Evolutionary conservation across 2,888 invertebrate genomes (phyloP).

Genomic region (Oxytorus armatus): DNA sequence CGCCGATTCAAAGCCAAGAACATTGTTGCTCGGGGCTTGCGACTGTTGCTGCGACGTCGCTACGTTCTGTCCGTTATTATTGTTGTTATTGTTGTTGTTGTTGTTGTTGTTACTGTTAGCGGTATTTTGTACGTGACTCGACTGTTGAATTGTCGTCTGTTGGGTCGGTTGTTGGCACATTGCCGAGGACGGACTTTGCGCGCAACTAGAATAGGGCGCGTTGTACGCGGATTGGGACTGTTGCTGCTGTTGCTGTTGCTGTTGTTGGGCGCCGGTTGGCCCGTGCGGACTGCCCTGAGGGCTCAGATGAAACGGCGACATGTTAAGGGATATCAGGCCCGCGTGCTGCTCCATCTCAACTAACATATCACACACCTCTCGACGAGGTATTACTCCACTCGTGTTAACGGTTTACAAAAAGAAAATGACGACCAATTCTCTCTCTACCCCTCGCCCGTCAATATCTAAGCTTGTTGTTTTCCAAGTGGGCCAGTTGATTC

Average conservation of each 20-base stretch:
- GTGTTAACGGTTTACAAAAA: neutral
- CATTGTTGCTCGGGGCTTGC: conserved; percentile 75
- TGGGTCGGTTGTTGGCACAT: conserved; percentile 80
- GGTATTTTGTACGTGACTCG: conserved; percentile 66
- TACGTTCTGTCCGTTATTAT: conserved; percentile 70
- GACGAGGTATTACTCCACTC: conserved; percentile 36
- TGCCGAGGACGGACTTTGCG: conserved; percentile 82
- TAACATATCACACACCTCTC: conserved; percentile 87
- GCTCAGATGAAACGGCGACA: conserved; percentile 94
- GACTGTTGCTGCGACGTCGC: conserved; percentile 78
- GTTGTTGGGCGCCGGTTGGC: conserved; percentile 82
- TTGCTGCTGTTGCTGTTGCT: conserved; percentile 77
- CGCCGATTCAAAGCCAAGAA: conserved; percentile 85
- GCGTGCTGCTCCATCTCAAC: conserved; percentile 94
- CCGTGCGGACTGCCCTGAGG: conserved; percentile 89
- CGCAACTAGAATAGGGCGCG: conserved; percentile 85
- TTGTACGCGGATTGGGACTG: conserved; percentile 84
- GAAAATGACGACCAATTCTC: neutral
- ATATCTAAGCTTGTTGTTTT: too few relatives aligned
- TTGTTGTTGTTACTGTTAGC: conserved; percentile 76
- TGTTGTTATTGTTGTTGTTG: conserved; percentile 78
- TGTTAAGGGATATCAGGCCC: conserved; percentile 94
- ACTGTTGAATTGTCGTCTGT: conserved; percentile 69
- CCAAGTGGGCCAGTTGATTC: too few relatives aligned
- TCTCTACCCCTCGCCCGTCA: too few relatives aligned